Evolutionary conservation across 2,797 vertebrate genomes (phyloP).

Genomic region (Paguma larvata): DNA sequence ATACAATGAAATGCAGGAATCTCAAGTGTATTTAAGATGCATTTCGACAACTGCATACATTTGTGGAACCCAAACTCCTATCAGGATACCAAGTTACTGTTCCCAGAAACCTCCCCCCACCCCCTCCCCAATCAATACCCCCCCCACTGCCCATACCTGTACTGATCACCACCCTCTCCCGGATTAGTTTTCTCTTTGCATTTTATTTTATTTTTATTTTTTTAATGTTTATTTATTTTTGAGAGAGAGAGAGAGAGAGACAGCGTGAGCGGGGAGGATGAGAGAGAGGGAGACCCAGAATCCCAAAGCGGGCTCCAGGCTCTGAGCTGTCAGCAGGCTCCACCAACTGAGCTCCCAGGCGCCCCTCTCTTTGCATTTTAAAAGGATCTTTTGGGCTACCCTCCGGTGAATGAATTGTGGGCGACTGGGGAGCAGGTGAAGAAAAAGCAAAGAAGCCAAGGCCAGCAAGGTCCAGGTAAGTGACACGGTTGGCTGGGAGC

Average conservation of each 20-base stretch:
- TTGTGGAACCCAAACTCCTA: background rate
- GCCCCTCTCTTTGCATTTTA: background rate
- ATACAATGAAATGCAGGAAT: background rate
- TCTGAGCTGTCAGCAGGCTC: background rate
- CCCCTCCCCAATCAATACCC: background rate
- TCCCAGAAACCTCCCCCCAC: background rate
- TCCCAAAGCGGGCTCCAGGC: background rate
- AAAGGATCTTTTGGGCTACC: background rate
- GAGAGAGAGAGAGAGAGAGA: background rate
- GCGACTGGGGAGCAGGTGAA: background rate
- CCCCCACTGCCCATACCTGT: no score
- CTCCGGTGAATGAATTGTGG: background rate
- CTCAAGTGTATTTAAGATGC: background rate
- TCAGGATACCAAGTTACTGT: background rate
- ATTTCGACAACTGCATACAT: background rate
- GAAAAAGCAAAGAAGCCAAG: background rate
- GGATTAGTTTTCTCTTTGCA: constrained; percentile 7
- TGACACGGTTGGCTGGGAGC: background rate
- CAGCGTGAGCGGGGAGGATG: background rate
- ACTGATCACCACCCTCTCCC: background rate
- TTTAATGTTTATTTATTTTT: background rate
- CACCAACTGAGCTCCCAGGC: background rate
- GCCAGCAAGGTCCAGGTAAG: background rate
- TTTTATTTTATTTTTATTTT: background rate
- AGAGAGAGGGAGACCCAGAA: background rate